Evolutionary conservation across 92 coral and sea anemone genomes (phyloP).

Genomic region (Meandrina meandrites): DNA sequence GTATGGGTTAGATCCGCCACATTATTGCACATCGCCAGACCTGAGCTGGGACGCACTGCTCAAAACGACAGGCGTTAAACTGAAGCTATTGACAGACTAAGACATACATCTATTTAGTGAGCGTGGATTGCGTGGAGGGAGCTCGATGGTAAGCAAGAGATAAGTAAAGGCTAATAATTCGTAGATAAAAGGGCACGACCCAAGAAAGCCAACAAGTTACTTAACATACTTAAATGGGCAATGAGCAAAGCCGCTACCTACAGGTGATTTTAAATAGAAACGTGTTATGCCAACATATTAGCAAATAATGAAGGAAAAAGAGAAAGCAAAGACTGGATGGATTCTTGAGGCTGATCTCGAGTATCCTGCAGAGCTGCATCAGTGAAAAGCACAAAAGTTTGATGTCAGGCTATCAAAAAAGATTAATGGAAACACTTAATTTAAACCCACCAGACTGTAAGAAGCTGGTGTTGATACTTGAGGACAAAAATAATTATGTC

Average conservation of each 20-base stretch:
- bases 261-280: not conserved
- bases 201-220: not conserved
- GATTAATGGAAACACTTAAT: too few relatives aligned
- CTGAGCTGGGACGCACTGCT: not conserved
- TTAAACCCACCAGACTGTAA: too few relatives aligned
- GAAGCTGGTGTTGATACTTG: too few relatives aligned
- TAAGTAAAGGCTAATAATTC: constrained; percentile 1
- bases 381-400: too few relatives aligned
- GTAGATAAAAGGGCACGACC: not conserved
- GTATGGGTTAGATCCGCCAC: not conserved
- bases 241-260: not conserved
- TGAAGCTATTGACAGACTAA: not conserved
- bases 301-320: not conserved
- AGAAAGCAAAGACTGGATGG: not conserved
- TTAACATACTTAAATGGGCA: not conserved
- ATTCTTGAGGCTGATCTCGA: constrained; percentile 2
- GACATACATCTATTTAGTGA: not conserved
- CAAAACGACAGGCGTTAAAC: not conserved
- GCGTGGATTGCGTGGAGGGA: not conserved
- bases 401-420: too few relatives aligned
- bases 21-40: not conserved
- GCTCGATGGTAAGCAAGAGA: not conserved
- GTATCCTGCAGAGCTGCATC: not conserved
- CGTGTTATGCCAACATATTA: not conserved
- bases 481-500: too few relatives aligned